Evolutionary conservation across 2,113 vertebrate genomes (phyloP).

Genomic region (Sciurus niger): DNA sequence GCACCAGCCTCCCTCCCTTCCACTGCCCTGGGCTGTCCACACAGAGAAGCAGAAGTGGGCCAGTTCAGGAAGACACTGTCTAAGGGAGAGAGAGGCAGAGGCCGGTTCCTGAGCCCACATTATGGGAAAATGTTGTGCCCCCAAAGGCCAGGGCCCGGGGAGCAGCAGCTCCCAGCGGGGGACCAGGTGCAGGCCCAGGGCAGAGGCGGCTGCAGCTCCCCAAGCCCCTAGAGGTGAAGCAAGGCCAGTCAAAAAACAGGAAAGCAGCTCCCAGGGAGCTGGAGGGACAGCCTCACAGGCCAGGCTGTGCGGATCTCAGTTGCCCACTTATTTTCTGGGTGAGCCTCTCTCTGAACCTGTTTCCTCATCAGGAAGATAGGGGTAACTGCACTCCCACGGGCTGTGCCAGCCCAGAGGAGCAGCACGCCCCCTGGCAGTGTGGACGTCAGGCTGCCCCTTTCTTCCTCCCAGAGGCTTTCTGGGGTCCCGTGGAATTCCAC

Average conservation of each 20-base stretch:
- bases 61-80: background rate
- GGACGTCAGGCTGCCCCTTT: no score
- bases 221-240: no score
- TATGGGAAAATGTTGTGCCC: background rate
- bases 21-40: background rate
- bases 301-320: background rate
- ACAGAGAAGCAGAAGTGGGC: background rate
- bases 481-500: background rate
- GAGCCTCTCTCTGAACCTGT: background rate
- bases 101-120: background rate
- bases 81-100: no score
- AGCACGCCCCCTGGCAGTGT: background rate
- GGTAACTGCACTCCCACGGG: background rate
- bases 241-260: background rate
- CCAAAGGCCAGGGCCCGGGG: background rate
- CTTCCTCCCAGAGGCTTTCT: background rate
- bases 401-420: background rate
- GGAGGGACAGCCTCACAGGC: background rate
- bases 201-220: background rate
- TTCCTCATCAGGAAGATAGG: background rate
- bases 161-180: background rate
- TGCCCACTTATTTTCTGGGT: background rate
- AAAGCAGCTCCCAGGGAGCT: background rate
- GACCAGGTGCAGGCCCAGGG: accelerated
- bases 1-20: no score